A percentile compares a stretch with the other conserved stretches of the same genome.
Conservation (phyloP, 2,888 invertebrate genomes). For the Stegophylla sp. region DNA sequence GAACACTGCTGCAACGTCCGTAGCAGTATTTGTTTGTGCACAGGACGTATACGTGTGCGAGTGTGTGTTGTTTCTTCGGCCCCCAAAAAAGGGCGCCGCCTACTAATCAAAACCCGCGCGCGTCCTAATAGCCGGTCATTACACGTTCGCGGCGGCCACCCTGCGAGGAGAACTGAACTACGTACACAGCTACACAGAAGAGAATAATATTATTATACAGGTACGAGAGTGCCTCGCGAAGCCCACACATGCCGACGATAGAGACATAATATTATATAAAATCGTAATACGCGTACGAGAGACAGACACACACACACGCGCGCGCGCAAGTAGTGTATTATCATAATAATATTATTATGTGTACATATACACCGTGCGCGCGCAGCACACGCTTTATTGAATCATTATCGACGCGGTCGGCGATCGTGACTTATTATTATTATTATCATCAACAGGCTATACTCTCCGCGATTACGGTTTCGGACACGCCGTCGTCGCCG, state of each 20-base stretch:
- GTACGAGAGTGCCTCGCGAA: neutral
- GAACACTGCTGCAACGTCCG: too few species aligned
- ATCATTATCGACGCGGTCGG: conserved; percentile 46
- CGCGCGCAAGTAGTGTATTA: neutral
- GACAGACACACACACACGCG: neutral
- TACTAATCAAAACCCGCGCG: conserved; percentile 57
- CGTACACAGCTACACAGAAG: too few species aligned
- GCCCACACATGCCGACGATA: conserved; percentile 56
- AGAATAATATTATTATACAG: conserved; percentile 21
- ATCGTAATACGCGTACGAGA: neutral
- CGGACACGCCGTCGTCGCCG: neutral
- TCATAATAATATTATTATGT: too few species aligned
- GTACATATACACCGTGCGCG: neutral
- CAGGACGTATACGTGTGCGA: too few species aligned
- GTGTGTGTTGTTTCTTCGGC: too few species aligned
- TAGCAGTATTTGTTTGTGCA: neutral
- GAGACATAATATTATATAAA: neutral
- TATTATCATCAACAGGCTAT: neutral
- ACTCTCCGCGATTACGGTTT: neutral
- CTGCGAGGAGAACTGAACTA: conserved; percentile 46
- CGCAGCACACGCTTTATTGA: conserved; percentile 35
- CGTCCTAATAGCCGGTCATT: conserved; percentile 56
- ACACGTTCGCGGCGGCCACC: conserved; percentile 56
- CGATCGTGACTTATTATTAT: conserved; percentile 47
- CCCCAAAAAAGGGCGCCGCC: conserved; percentile 52